Evolutionary conservation across 2,888 invertebrate genomes (phyloP).

Genomic region (Acanthopleura granulata): DNA sequence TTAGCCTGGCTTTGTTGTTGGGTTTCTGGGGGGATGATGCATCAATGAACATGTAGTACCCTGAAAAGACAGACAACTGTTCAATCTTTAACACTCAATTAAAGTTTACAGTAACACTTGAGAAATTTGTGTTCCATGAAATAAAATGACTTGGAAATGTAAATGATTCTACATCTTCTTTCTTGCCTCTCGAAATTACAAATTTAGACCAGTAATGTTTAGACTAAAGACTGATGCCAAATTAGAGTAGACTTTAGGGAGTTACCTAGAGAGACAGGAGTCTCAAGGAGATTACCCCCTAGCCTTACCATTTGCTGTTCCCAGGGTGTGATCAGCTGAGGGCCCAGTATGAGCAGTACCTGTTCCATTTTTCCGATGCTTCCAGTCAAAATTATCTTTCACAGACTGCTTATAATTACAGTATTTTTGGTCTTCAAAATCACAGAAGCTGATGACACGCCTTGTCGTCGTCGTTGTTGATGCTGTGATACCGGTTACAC

Average conservation of each 20-base stretch:
- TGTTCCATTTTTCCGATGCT: slow-evolving; percentile 47
- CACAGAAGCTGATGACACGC: slow-evolving; percentile 34
- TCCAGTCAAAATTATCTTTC: slow-evolving; percentile 62
- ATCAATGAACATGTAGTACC: slow-evolving; percentile 58
- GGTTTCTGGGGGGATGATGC: slow-evolving; percentile 43
- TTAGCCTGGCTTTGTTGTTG: slow-evolving; percentile 44
- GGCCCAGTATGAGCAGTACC: slow-evolving; percentile 49
- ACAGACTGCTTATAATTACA: slow-evolving; percentile 52
- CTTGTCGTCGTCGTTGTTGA: background rate
- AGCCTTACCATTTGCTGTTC: slow-evolving; percentile 37
- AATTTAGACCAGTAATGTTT: too few relatives aligned
- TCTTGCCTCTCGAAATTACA: too few relatives aligned
- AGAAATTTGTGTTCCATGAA: too few relatives aligned
- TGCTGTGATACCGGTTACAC: background rate
- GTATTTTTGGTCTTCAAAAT: slow-evolving; percentile 50
- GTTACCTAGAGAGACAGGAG: too few relatives aligned
- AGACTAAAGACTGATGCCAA: too few relatives aligned
- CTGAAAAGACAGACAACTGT: slow-evolving; percentile 24
- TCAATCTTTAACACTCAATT: too few relatives aligned
- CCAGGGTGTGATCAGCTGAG: slow-evolving; percentile 52
- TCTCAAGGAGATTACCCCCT: too few relatives aligned
- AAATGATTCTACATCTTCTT: too few relatives aligned
- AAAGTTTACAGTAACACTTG: too few relatives aligned
- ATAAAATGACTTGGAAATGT: too few relatives aligned
- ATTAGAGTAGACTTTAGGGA: too few relatives aligned